Evolutionary conservation across 2,888 invertebrate species (phyloP).

Genomic region (Brachypalpus laphriformis): DNA sequence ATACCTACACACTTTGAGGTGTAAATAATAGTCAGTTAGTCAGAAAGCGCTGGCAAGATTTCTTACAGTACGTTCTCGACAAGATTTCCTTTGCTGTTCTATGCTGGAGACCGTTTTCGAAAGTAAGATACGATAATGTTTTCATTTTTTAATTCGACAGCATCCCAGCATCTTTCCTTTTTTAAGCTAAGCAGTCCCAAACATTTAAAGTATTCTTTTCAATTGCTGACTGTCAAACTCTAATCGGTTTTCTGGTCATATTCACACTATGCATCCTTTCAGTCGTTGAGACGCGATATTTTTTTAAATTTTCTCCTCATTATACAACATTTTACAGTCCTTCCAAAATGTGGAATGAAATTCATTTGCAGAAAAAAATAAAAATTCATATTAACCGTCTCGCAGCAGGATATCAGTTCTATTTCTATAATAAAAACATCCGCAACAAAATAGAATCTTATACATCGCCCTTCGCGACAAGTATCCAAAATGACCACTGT

Average conservation of each 20-base stretch:
- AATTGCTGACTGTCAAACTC: too few species aligned
- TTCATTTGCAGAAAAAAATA: conserved; percentile 21
- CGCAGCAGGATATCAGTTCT: conserved; percentile 70
- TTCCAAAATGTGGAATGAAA: not conserved
- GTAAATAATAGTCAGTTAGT: too few species aligned
- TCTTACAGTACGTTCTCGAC: too few species aligned
- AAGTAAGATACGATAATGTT: too few species aligned
- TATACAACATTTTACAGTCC: not conserved
- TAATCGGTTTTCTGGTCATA: not conserved
- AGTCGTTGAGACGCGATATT: not conserved
- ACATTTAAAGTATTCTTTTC: not conserved
- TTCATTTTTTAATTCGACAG: too few species aligned
- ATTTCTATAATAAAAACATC: conserved; percentile 50
- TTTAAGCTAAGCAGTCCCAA: too few species aligned
- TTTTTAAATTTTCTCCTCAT: not conserved
- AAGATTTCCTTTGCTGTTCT: too few species aligned
- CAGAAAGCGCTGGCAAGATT: too few species aligned
- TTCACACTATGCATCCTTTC: not conserved
- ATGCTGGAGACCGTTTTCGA: too few species aligned
- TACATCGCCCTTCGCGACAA: conserved; percentile 22
- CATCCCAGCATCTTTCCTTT: too few species aligned
- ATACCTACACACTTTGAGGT: too few species aligned
- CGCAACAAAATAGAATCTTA: conserved; percentile 63
- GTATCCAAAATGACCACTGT: conserved; percentile 56
- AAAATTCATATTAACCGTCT: conserved; percentile 58